These are phyloP conservation scores for Deilephila elpenor DNA, from an alignment of 2,888 invertebrate genomes.

Conservation along the genomic window DNA sequence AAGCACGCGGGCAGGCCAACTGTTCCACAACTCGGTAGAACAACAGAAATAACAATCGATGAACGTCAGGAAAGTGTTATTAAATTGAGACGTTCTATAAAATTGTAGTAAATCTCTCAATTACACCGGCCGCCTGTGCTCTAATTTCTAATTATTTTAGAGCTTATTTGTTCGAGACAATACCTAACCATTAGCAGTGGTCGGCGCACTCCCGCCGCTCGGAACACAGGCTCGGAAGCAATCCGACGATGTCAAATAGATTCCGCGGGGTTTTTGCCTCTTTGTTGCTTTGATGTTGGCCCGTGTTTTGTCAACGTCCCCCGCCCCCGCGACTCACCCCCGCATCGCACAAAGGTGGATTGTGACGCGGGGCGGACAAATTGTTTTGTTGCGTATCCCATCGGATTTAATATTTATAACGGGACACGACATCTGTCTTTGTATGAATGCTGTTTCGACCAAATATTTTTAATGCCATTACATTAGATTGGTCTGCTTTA, in stretches of 20 bases:
- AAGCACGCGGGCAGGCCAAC: no score
- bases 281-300: constrained; percentile 20
- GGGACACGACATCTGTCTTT: not conserved
- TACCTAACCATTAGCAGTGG: not conserved
- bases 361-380: not conserved
- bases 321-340: not conserved
- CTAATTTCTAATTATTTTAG: no score
- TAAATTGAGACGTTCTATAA: no score
- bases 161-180: no score
- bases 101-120: no score
- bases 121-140: no score
- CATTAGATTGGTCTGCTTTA: no score
- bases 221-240: constrained; percentile 1
- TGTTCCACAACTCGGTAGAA: no score
- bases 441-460: not conserved
- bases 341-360: not conserved
- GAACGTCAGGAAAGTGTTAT: no score
- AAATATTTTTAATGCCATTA: not conserved
- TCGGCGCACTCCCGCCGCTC: not conserved
- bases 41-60: no score
- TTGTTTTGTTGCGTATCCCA: constrained; percentile 4
- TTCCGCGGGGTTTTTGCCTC: constrained; percentile 14
- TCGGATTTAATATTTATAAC: constrained; percentile 2
- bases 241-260: constrained; percentile 28
- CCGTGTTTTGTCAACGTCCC: not conserved